Evolutionary conservation across 2,797 vertebrate species (phyloP).

Genomic region (Lagocephalus sceleratus): DNA sequence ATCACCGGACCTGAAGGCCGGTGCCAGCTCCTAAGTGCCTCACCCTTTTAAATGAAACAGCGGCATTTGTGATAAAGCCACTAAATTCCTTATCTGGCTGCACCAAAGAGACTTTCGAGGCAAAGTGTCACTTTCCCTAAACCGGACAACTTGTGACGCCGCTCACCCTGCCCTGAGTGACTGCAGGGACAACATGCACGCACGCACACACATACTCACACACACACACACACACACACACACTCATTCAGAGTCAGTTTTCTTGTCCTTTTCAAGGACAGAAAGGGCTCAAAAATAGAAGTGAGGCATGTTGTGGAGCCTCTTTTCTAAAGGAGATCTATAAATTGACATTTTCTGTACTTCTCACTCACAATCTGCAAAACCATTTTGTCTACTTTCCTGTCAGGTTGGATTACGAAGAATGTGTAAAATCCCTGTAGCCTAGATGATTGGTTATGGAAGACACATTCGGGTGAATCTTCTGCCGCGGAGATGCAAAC

Average conservation of each 20-base stretch:
- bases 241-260: slow-evolving; percentile 52
- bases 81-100: slow-evolving; percentile 98
- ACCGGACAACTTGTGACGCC: slow-evolving; percentile 74
- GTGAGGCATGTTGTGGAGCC: slow-evolving; percentile 44
- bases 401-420: slow-evolving; percentile 2
- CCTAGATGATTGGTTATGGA: too few species aligned
- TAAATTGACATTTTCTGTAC: slow-evolving; percentile 30
- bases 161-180: slow-evolving; percentile 36
- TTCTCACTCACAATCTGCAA: slow-evolving; percentile 21
- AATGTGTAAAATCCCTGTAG: neutral
- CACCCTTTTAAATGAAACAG: slow-evolving; percentile 98
- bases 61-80: slow-evolving; percentile 99
- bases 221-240: slow-evolving; percentile 20
- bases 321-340: slow-evolving; percentile 34
- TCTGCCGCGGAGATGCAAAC: too few species aligned
- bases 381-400: slow-evolving; percentile 5
- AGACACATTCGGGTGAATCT: too few species aligned
- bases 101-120: slow-evolving; percentile 90
- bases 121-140: slow-evolving; percentile 85
- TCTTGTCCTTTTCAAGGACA: slow-evolving; percentile 73
- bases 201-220: neutral
- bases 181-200: slow-evolving; percentile 39
- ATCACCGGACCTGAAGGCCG: slow-evolving; percentile 88
- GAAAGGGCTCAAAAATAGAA: slow-evolving; percentile 71
- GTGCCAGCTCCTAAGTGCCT: slow-evolving; percentile 88